Evolutionary conservation across 2,888 invertebrate genomes (phyloP).

Genomic region (Zeuzera pyrina): DNA sequence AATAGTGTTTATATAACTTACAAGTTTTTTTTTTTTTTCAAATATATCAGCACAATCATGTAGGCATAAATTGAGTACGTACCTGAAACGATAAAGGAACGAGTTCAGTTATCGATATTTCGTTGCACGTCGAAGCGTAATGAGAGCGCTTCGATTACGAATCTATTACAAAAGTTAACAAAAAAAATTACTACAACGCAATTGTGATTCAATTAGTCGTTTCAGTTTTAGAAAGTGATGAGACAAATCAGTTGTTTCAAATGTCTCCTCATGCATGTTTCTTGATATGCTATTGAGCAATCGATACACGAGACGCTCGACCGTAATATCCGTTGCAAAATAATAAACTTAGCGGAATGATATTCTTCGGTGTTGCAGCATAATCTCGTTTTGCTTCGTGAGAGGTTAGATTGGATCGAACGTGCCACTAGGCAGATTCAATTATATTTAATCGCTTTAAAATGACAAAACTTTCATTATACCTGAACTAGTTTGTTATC

Average conservation of each 20-base stretch:
- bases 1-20: too few relatives aligned
- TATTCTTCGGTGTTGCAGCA: slow-evolving; percentile 36
- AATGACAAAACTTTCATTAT: slow-evolving; percentile 45
- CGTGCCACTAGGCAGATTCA: slow-evolving; percentile 42
- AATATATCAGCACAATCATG: slow-evolving; percentile 1
- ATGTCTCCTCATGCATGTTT: background rate
- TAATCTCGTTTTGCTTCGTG: slow-evolving; percentile 38
- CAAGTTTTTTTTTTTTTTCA: too few relatives aligned
- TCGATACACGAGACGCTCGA: background rate
- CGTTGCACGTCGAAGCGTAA: slow-evolving; percentile 19
- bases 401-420: slow-evolving; percentile 46
- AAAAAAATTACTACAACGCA: slow-evolving; percentile 1
- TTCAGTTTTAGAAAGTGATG: slow-evolving; percentile 1
- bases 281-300: background rate
- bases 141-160: slow-evolving; percentile 26
- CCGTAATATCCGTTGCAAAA: slow-evolving; percentile 29
- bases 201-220: slow-evolving; percentile 1
- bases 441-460: slow-evolving; percentile 45
- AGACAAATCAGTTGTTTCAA: background rate
- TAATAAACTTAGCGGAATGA: slow-evolving; percentile 25
- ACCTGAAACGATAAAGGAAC: slow-evolving; percentile 40
- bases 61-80: slow-evolving; percentile 21
- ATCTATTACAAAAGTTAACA: slow-evolving; percentile 1
- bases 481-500: too few relatives aligned
- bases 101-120: slow-evolving; percentile 29